Evolutionary conservation across 2,888 invertebrate genomes (phyloP).

Genomic region (Leptinotarsa juncta): DNA sequence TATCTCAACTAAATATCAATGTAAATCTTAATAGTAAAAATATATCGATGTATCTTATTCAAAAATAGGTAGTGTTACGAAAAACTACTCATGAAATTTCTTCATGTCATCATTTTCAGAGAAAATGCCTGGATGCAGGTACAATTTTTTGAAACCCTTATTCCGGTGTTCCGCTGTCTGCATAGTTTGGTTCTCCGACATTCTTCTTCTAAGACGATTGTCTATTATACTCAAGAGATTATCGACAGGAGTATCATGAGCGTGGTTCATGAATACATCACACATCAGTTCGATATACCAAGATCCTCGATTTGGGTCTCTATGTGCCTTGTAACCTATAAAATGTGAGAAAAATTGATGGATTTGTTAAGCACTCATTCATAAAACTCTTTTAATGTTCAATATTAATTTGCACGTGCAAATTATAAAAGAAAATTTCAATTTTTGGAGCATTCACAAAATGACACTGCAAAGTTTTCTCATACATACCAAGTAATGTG

Average conservation of each 20-base stretch:
- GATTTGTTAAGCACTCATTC: no score
- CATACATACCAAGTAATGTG: slow-evolving; percentile 67
- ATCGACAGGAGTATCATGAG: slow-evolving; percentile 73
- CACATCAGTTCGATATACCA: slow-evolving; percentile 80
- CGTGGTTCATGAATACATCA: slow-evolving; percentile 73
- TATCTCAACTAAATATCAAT: not conserved
- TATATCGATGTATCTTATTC: not conserved
- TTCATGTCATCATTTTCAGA: slow-evolving; percentile 56
- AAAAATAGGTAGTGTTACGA: not conserved
- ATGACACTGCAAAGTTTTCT: not conserved
- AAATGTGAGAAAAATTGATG: slow-evolving; percentile 5
- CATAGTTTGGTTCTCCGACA: slow-evolving; percentile 61
- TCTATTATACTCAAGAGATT: slow-evolving; percentile 74
- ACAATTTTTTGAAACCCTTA: slow-evolving; percentile 74
- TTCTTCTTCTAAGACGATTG: slow-evolving; percentile 63
- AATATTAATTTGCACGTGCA: no score
- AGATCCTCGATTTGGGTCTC: slow-evolving; percentile 72
- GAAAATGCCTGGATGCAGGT: slow-evolving; percentile 76
- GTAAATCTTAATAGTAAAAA: slow-evolving; percentile 8
- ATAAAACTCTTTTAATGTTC: no score
- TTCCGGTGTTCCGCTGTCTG: slow-evolving; percentile 76
- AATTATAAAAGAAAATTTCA: not conserved
- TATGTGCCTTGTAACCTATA: slow-evolving; percentile 71
- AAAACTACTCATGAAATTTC: slow-evolving; percentile 30
- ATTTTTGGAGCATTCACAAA: not conserved